Evolutionary conservation across 2,797 vertebrate genomes (phyloP).

Genomic region (Cuculus canorus): DNA sequence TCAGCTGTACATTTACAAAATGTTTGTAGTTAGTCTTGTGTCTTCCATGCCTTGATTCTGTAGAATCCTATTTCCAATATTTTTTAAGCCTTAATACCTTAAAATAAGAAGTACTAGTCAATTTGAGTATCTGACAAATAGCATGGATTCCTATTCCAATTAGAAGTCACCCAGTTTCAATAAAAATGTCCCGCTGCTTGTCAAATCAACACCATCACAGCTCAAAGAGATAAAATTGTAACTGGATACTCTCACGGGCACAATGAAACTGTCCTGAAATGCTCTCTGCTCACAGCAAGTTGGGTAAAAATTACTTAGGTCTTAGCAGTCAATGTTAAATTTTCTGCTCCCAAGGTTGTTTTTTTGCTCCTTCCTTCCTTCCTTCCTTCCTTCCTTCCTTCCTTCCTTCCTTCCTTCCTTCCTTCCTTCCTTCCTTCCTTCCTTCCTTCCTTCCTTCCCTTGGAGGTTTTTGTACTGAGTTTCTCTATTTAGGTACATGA

Average conservation of each 20-base stretch:
- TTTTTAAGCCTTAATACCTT: background rate
- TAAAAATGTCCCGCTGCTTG: background rate
- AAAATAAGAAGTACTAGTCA: background rate
- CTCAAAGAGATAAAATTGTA: conserved; percentile 42
- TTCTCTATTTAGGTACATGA: background rate
- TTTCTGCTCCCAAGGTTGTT: background rate
- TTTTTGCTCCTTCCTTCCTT: background rate
- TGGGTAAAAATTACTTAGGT: background rate
- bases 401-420: background rate
- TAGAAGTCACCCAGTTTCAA: conserved; percentile 11
- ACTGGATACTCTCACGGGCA: background rate
- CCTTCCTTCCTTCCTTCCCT: background rate
- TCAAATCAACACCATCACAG: conserved; percentile 18
- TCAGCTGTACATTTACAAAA: background rate
- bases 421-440: background rate
- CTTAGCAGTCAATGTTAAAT: background rate
- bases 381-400: background rate
- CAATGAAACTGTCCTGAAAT: conserved; percentile 48
- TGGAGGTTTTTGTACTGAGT: background rate
- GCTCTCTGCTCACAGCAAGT: background rate
- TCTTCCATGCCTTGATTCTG: background rate
- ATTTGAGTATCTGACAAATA: background rate
- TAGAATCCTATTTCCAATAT: background rate
- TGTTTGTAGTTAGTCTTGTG: background rate
- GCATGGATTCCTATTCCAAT: background rate